phyloP scores from a whole-genome alignment of 2,888 invertebrate species.

The Cecidostiba fungosa region DNA sequence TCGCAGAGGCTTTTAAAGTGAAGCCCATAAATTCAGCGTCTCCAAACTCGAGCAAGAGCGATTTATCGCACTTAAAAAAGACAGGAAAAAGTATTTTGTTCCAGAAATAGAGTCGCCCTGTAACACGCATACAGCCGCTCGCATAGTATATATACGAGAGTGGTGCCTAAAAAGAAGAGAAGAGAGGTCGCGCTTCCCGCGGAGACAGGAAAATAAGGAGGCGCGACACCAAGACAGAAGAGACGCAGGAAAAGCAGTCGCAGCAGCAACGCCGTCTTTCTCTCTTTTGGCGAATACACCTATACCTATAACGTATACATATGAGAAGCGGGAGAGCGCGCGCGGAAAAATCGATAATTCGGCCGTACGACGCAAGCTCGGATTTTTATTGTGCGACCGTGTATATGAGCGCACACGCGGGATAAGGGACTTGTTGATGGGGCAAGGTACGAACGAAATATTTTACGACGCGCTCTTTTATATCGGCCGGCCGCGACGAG shows the following conservation, averaged over 20 bases:
- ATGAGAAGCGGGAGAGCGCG: neutral
- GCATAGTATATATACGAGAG: neutral
- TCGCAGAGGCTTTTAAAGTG: constrained; percentile 19
- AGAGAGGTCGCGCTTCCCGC: constrained; percentile 1
- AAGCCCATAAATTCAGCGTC: neutral
- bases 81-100: constrained; percentile 42
- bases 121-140: neutral
- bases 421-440: constrained; percentile 58
- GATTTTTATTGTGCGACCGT: constrained; percentile 45
- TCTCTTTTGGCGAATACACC: neutral
- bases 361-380: neutral
- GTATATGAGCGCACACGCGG: neutral
- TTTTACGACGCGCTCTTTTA: constrained; percentile 57
- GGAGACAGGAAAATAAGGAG: neutral
- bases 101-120: constrained; percentile 33
- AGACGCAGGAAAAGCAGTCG: neutral
- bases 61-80: constrained; percentile 52
- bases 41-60: constrained; percentile 7
- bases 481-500: neutral
- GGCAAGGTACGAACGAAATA: constrained; percentile 52
- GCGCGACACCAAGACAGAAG: neutral
- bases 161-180: neutral
- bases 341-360: constrained; percentile 59
- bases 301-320: neutral
- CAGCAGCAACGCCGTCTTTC: neutral